These are phyloP conservation scores for Antennarius striatus DNA, from an alignment of 2,113 vertebrate species.

Conservation along the genomic window DNA sequence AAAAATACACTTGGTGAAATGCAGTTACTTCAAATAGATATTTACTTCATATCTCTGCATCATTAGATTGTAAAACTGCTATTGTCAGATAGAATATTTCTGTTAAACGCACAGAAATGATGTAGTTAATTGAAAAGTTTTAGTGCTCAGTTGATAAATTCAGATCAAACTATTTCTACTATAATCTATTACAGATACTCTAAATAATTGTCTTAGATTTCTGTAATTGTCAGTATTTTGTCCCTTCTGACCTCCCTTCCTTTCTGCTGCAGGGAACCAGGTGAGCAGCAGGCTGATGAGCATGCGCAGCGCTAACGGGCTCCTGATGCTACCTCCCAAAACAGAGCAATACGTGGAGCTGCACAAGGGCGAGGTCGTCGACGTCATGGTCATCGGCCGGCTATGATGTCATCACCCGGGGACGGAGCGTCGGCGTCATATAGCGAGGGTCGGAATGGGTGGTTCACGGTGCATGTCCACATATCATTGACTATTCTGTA, in stretches of 20 bases:
- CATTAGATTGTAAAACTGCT: too few species aligned
- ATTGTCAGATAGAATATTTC: too few species aligned
- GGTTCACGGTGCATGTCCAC: constrained; percentile 99
- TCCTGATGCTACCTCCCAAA: constrained; percentile 99
- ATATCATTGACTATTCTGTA: constrained; percentile 99
- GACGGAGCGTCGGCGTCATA: constrained; percentile 61
- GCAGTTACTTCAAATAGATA: too few species aligned
- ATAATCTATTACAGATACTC: too few species aligned
- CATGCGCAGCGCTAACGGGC: constrained; percentile 98
- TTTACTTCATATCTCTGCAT: background rate
- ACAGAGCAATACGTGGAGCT: constrained; percentile 99
- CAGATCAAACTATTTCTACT: too few species aligned
- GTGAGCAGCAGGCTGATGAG: constrained; percentile 99
- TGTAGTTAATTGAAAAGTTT: too few species aligned
- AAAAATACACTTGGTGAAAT: too few species aligned
- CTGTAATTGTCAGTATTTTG: too few species aligned
- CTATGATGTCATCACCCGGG: constrained; percentile 91
- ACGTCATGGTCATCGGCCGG: constrained; percentile 99
- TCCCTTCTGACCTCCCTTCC: background rate
- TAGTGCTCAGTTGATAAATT: too few species aligned
- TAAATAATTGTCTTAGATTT: too few species aligned
- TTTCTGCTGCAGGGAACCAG: constrained; percentile 88
- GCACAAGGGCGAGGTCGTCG: constrained; percentile 99
- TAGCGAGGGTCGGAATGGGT: constrained; percentile 74
- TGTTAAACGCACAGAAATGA: too few species aligned